Conservation (phyloP, 2,113 vertebrate species). For the Microcebus tavaratra region DNA sequence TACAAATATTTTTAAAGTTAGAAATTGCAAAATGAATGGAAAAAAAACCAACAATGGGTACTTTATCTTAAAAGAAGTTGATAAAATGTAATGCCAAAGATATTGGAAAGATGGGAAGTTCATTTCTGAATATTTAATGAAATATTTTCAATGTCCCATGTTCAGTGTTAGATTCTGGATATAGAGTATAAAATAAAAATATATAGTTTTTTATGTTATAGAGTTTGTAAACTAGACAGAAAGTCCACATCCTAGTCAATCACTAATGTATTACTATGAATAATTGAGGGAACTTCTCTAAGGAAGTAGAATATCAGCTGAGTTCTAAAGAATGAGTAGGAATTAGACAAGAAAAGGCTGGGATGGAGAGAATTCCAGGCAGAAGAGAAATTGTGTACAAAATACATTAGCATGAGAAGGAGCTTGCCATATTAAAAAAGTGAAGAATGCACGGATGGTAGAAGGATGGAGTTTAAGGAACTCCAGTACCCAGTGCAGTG, state of each 20-base stretch:
- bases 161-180: not conserved
- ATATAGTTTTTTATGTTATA: not conserved
- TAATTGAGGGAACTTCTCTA: not conserved
- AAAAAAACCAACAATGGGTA: not conserved
- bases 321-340: not conserved
- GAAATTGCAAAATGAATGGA: not conserved
- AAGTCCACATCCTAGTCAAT: not conserved
- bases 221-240: not conserved
- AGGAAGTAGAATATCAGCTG: not conserved
- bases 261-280: not conserved
- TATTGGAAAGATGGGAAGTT: not conserved
- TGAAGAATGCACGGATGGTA: fast-evolving
- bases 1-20: not conserved
- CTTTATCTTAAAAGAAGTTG: not conserved
- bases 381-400: not conserved
- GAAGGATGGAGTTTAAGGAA: not conserved
- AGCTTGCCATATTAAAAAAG: not conserved
- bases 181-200: not conserved
- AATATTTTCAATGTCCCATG: not conserved
- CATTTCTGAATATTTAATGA: not conserved
- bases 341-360: not conserved
- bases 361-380: not conserved
- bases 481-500: not conserved
- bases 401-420: not conserved
- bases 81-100: not conserved